These are phyloP conservation scores for Leptoclinus maculatus DNA, from an alignment of 2,797 vertebrate genomes.

Conservation along the genomic window DNA sequence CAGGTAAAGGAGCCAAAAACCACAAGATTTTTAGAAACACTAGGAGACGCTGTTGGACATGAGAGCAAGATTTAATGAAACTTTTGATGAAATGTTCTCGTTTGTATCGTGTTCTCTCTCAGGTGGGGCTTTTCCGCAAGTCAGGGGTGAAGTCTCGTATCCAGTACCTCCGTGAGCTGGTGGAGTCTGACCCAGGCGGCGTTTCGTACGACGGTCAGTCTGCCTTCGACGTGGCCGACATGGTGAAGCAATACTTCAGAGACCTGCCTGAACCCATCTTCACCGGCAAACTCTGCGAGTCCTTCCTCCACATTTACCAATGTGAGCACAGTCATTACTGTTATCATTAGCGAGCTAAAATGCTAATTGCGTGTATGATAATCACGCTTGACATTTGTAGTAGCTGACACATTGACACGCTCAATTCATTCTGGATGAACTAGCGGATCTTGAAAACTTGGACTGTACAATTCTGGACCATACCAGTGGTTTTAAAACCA, in stretches of 20 bases:
- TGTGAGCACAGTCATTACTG: constrained; percentile 78
- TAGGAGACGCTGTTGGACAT: too few species aligned
- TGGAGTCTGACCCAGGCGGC: constrained; percentile 83
- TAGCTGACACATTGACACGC: too few species aligned
- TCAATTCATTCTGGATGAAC: too few species aligned
- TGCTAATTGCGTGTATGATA: background rate
- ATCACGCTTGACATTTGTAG: background rate
- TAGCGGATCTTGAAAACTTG: too few species aligned
- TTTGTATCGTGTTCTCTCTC: background rate
- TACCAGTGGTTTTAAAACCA: too few species aligned
- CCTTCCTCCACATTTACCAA: constrained; percentile 93
- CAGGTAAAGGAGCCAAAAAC: constrained; percentile 80
- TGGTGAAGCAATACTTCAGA: constrained; percentile 94
- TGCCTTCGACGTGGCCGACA: constrained; percentile 91
- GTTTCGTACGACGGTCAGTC: constrained; percentile 87
- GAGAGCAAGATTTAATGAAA: background rate
- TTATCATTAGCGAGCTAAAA: background rate
- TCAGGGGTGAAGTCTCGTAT: constrained; percentile 92
- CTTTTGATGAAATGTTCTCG: background rate
- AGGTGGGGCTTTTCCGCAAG: constrained; percentile 93
- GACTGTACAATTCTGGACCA: too few species aligned
- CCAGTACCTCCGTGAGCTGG: constrained; percentile 88
- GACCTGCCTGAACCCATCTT: constrained; percentile 92
- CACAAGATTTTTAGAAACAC: background rate
- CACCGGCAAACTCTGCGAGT: constrained; percentile 88